Conservation (phyloP, 2,888 invertebrate species). For the Temnothorax rugatulus region DNA sequence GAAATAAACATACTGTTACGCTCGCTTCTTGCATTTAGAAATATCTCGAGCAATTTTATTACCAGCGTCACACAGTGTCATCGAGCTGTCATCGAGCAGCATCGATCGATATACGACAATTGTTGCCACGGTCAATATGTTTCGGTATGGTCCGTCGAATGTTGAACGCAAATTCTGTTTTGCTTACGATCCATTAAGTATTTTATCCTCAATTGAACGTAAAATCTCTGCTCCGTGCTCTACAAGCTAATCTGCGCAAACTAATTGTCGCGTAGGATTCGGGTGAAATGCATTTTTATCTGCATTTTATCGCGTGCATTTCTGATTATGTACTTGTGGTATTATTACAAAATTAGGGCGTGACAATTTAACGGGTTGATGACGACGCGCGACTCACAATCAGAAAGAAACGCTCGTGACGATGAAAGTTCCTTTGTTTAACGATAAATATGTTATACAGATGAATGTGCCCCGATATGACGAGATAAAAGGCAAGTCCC, state of each 20-base stretch:
- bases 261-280: not conserved
- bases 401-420: not conserved
- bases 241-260: not conserved
- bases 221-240: not conserved
- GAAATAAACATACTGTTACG: not conserved
- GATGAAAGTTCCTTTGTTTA: slow-evolving; percentile 46
- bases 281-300: not conserved
- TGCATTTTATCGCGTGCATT: not conserved
- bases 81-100: too few species aligned
- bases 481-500: slow-evolving; percentile 18
- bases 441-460: slow-evolving; percentile 17
- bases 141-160: not conserved
- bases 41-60: not conserved
- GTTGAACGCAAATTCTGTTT: not conserved
- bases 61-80: too few species aligned
- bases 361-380: slow-evolving; percentile 13
- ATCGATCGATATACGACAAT: too few species aligned
- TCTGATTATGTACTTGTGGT: not conserved
- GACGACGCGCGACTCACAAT: not conserved
- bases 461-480: not conserved
- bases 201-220: not conserved
- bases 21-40: not conserved
- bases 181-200: not conserved
- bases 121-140: not conserved
- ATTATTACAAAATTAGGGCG: slow-evolving; percentile 12